Base-by-base conservation (phyloP, 2,797 vertebrate genomes). In the Malurus splendens region DNA sequence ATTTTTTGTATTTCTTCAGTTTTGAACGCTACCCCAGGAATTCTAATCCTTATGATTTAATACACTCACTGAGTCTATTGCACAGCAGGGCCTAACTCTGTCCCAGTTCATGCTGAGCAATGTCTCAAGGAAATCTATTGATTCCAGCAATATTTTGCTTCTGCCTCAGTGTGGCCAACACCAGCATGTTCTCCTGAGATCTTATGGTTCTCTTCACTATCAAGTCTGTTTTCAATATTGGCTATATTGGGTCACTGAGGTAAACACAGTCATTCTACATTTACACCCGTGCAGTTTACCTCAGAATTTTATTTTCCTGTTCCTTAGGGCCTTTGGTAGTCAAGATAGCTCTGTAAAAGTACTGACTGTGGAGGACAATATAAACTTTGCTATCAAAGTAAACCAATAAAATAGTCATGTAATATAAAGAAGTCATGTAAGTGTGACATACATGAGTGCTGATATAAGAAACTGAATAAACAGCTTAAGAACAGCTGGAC, bases 381-480 rank as follows among this genome's bases (percentile, higher is more conserved):
- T 18, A 73, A 91, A 93, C 61, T 93, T 91, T 55, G 28, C 54
- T 93, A 79, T 90, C 89, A 60, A 50, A 82, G 60, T 51, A 73
- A 93, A 76, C 70, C 82, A 83, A 60, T 47, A 54, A 92, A 82
- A 81, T 87, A 44, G 59, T 81, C 24, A 80, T 39, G n/a, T 11
- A 65, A 82, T 87, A 87, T 30, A 74, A 93, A 91, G 75, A 92
- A 86, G 59, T 79, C 86, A 91, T 79, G 57, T 70, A 89, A 91
- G 82, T 93, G 92, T 87, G 93, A 95, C 87, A 88, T 83, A 93
- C 90, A 4, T 87, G 89, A 89, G 36, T 80, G 87, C 71, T 79
- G 64, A 90, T 86, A 82, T 7, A 86, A 73, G 77, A 61, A 86
- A 64, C 28, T 86, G 89, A 94, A 95, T 89, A 92, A 93, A 67